These are phyloP conservation scores for Graphium colonna DNA, from an alignment of 2,888 invertebrate species.

Conservation along the genomic window DNA sequence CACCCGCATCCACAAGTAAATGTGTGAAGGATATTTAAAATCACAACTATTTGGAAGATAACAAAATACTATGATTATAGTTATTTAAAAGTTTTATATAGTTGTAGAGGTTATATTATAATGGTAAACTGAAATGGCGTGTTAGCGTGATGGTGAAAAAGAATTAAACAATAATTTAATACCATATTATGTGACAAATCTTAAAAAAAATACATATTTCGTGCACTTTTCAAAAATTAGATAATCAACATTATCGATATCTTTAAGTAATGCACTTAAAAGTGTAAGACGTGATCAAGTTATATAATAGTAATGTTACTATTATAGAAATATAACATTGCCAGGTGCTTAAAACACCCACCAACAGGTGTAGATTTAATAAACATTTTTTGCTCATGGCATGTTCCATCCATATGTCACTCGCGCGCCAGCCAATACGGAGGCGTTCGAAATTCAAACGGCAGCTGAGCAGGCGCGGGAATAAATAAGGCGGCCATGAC, in stretches of 20 bases:
- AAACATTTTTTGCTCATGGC: constrained; percentile 30
- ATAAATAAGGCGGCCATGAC: constrained; percentile 72
- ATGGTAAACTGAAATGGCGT: too few species aligned
- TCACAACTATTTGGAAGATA: too few species aligned
- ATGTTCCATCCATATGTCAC: constrained; percentile 56
- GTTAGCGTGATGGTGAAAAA: too few species aligned
- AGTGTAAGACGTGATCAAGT: not conserved
- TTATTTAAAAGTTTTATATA: too few species aligned
- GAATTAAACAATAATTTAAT: too few species aligned
- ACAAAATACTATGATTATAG: too few species aligned
- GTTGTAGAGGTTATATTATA: too few species aligned
- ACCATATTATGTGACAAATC: too few species aligned
- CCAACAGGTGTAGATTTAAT: constrained; percentile 34
- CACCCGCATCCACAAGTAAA: constrained; percentile 27
- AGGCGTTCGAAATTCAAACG: constrained; percentile 60
- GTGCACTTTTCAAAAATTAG: too few species aligned
- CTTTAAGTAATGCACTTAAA: not conserved
- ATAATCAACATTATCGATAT: too few species aligned
- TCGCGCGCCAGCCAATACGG: constrained; percentile 35
- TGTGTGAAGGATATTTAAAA: not conserved
- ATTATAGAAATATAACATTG: not conserved
- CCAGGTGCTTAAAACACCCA: constrained; percentile 17
- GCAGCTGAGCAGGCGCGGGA: constrained; percentile 67
- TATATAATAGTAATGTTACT: not conserved
- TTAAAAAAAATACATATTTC: too few species aligned